A percentile compares a stretch with the other conserved stretches of the same genome.
Conservation (phyloP, 2,888 invertebrate genomes). For the Chrysina gloriosa region DNA sequence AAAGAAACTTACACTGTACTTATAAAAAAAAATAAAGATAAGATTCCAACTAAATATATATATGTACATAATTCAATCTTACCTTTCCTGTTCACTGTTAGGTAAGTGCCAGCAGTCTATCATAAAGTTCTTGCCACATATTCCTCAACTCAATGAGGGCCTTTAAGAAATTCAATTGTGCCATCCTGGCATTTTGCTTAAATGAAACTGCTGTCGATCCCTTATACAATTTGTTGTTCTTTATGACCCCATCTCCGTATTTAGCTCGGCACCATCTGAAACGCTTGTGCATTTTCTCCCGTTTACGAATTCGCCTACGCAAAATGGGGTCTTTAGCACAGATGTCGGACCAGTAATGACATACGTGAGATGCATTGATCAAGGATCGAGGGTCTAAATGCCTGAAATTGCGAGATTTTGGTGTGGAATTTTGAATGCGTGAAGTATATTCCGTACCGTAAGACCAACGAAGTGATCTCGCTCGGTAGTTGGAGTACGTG, state of each 20-base stretch:
- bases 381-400: conserved; percentile 35
- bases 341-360: conserved; percentile 29
- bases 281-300: conserved; percentile 28
- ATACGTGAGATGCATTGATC: conserved; percentile 32
- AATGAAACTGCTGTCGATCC: conserved; percentile 30
- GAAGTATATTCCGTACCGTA: conserved; percentile 22
- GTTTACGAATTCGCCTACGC: conserved; percentile 19
- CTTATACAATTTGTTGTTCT: conserved; percentile 15
- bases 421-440: background rate
- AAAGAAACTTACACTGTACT: too few relatives aligned
- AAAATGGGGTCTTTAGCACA: conserved; percentile 36
- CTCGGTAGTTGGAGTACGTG: conserved; percentile 30
- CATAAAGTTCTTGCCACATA: conserved; percentile 39
- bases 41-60: too few relatives aligned
- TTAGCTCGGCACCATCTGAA: conserved; percentile 39
- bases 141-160: conserved; percentile 30
- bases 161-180: conserved; percentile 30
- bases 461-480: conserved; percentile 34
- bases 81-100: too few relatives aligned
- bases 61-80: too few relatives aligned
- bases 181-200: conserved; percentile 26
- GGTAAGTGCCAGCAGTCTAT: conserved; percentile 31
- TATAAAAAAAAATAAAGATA: too few relatives aligned
- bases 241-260: conserved; percentile 37
- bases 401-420: conserved; percentile 8